Evolutionary conservation across 2,797 vertebrate genomes (phyloP).

Genomic region (Siniperca obscura): DNA sequence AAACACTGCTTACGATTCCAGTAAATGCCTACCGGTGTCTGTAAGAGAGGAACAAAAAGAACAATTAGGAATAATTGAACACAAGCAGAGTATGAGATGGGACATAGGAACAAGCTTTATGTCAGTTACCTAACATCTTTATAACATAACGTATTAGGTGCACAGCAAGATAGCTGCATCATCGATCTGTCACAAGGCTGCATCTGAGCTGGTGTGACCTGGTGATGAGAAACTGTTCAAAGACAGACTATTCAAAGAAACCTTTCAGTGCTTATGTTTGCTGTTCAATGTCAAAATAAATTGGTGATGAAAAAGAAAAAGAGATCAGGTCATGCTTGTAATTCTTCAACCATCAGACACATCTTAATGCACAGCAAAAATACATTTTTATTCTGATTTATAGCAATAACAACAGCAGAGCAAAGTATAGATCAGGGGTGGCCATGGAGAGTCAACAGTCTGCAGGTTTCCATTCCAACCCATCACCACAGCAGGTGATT

Average conservation of each 20-base stretch:
- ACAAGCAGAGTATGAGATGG: conserved; percentile 5
- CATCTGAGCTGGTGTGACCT: neutral
- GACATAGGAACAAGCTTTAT: conserved; percentile 4
- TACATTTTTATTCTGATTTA: neutral
- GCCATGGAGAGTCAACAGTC: neutral
- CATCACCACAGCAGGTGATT: neutral
- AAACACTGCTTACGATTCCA: conserved; percentile 25
- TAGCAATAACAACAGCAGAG: neutral
- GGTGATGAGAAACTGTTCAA: neutral
- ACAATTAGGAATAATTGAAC: conserved; percentile 37
- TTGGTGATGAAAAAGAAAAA: neutral
- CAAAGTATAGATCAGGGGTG: neutral
- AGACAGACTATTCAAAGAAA: neutral
- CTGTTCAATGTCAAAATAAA: neutral
- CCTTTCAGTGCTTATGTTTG: neutral
- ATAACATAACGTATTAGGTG: neutral
- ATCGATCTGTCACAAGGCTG: neutral
- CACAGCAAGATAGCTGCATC: neutral
- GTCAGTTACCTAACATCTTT: conserved; percentile 5
- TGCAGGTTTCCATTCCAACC: neutral
- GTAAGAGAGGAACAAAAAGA: conserved; percentile 49
- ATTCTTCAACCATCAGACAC: neutral
- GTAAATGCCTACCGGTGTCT: conserved; percentile 46
- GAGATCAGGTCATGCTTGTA: neutral
- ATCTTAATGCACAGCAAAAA: neutral